These are phyloP conservation scores for Cotesia vestalis DNA, from an alignment of 1,140 invertebrate genomes.

Conservation along the genomic window DNA sequence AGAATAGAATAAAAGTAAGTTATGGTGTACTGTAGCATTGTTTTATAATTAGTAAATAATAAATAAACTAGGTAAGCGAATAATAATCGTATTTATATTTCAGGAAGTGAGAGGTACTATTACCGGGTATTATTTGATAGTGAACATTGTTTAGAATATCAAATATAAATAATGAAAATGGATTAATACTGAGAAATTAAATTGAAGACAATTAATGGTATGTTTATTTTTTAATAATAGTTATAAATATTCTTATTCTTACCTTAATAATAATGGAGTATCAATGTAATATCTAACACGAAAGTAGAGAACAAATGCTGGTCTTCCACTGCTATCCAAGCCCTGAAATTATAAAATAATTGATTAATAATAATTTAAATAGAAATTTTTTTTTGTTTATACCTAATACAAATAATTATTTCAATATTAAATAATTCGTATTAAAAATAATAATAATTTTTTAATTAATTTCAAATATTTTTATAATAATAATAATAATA, in stretches of 20 bases:
- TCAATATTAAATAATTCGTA: not conserved
- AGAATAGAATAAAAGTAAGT: no score
- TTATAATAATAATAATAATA: no score
- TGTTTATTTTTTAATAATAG: not conserved
- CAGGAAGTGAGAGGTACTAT: no score
- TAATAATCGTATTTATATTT: not conserved
- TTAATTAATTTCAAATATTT: no score
- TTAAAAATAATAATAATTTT: no score
- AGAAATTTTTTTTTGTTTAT: not conserved
- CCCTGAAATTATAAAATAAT: constrained; percentile 72
- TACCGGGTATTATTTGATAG: not conserved
- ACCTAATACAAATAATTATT: not conserved
- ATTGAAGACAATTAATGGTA: not conserved
- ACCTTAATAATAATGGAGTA: constrained; percentile 82
- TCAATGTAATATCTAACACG: constrained; percentile 96
- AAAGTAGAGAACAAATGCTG: constrained; percentile 89
- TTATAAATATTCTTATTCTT: constrained; percentile 50
- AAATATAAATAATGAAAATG: not conserved
- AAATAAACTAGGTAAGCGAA: not conserved
- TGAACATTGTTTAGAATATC: not conserved
- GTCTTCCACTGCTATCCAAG: constrained; percentile 87
- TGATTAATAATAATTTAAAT: not conserved
- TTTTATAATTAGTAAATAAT: no score
- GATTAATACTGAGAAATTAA: no score
- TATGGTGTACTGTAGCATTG: no score